phyloP scores from a whole-genome alignment of 2,888 invertebrate genomes.

The Ophonus ardosiacus region DNA sequence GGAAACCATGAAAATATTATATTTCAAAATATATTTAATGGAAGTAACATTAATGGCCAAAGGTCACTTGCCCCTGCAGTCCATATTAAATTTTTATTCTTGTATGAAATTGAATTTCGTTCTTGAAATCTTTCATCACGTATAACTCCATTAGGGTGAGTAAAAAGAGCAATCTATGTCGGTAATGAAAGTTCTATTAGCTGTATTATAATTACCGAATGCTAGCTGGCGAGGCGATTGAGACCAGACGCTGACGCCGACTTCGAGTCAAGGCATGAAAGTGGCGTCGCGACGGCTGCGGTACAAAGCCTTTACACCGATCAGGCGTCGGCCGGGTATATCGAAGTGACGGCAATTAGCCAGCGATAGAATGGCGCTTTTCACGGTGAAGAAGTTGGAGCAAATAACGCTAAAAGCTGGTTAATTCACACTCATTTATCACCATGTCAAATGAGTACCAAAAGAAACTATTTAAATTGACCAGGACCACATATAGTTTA shows the following conservation, averaged over 20 bases:
- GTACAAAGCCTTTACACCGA: constrained; percentile 5
- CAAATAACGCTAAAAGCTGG: constrained; percentile 54
- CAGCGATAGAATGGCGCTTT: constrained; percentile 60
- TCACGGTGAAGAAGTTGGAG: constrained; percentile 37
- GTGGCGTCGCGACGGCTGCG: not conserved
- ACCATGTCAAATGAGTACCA: too few species aligned
- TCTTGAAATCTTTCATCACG: not conserved
- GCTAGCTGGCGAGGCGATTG: constrained; percentile 10
- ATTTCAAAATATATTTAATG: not conserved
- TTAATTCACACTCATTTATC: not conserved
- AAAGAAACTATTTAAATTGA: too few species aligned
- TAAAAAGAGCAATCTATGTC: not conserved
- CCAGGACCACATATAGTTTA: too few species aligned
- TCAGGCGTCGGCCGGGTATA: constrained; percentile 9
- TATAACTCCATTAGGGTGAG: not conserved
- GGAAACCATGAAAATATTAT: not conserved
- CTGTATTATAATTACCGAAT: constrained; percentile 50
- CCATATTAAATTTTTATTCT: not conserved
- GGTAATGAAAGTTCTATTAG: constrained; percentile 54
- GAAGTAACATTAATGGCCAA: not conserved
- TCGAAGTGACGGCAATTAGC: constrained; percentile 60
- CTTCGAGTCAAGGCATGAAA: not conserved
- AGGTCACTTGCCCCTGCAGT: not conserved
- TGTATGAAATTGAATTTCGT: not conserved
- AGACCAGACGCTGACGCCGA: not conserved